These are phyloP conservation scores for Alectura lathami DNA, from an alignment of 2,113 vertebrate genomes.

Conservation along the genomic window DNA sequence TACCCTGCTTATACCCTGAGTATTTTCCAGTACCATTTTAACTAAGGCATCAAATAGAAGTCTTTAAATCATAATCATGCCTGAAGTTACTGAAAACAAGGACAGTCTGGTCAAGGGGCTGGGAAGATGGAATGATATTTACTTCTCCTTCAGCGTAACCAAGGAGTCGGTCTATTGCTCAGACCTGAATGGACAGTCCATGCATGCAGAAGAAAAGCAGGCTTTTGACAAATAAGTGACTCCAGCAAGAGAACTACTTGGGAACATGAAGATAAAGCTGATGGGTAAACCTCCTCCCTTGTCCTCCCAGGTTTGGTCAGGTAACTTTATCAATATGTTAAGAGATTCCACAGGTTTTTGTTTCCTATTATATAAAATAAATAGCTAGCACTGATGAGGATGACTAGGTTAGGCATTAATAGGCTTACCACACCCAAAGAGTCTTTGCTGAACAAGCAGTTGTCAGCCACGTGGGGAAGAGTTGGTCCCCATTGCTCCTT, in stretches of 20 bases:
- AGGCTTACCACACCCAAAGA: not conserved
- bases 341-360: not conserved
- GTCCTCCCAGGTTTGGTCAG: not conserved
- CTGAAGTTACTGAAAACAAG: not conserved
- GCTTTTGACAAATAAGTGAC: not conserved
- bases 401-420: not conserved
- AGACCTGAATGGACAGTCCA: not conserved
- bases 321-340: not conserved
- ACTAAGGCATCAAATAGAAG: not conserved
- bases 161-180: not conserved
- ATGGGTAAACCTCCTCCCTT: not conserved
- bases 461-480: not conserved
- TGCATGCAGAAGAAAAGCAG: not conserved
- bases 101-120: not conserved
- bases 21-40: not conserved
- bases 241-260: not conserved
- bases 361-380: not conserved
- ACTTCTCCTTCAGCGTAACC: not conserved
- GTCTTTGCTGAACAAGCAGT: not conserved
- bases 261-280: not conserved
- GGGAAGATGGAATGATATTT: not conserved
- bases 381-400: not conserved
- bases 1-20: not conserved
- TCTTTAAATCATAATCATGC: not conserved
- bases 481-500: not conserved